Conservation (phyloP, 2,888 invertebrate genomes). For the Drosophila peninsularis region DNA sequence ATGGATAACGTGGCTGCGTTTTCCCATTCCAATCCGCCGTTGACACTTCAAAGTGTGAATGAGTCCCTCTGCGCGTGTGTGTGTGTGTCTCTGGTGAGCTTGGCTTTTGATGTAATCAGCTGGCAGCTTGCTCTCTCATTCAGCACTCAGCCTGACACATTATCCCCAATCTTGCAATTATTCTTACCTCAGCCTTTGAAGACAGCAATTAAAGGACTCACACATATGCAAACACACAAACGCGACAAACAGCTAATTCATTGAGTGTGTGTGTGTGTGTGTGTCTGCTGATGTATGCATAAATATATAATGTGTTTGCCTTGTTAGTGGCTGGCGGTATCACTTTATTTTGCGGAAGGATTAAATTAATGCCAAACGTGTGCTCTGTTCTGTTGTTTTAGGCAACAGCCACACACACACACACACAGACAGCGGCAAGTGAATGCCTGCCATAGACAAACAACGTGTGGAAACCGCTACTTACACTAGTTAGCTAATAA, state of each 20-base stretch:
- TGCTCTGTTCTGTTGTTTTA: slow-evolving; percentile 63
- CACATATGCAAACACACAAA: slow-evolving; percentile 45
- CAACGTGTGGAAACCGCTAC: slow-evolving; percentile 75
- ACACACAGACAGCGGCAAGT: slow-evolving; percentile 19
- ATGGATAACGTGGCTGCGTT: slow-evolving; percentile 76
- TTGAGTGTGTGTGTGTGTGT: slow-evolving; percentile 32
- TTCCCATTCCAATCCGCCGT: slow-evolving; percentile 62
- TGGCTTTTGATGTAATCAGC: slow-evolving; percentile 65
- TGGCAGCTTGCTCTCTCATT: slow-evolving; percentile 34
- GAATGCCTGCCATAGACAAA: slow-evolving; percentile 57
- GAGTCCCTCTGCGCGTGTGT: slow-evolving; percentile 2
- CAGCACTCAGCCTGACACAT: slow-evolving; percentile 69
- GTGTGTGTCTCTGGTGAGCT: slow-evolving; percentile 26
- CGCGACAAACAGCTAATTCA: slow-evolving; percentile 54
- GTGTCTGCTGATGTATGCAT: slow-evolving; percentile 56
- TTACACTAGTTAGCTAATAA: slow-evolving; percentile 79
- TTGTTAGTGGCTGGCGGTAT: slow-evolving; percentile 81
- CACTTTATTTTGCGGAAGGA: slow-evolving; percentile 83
- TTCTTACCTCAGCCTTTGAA: slow-evolving; percentile 79
- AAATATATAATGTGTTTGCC: slow-evolving; percentile 80
- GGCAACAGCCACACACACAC: slow-evolving; percentile 45
- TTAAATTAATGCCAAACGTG: slow-evolving; percentile 81
- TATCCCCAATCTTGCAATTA: slow-evolving; percentile 81
- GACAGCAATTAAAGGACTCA: slow-evolving; percentile 71
- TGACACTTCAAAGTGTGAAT: slow-evolving; percentile 81